Base-by-base conservation (phyloP, 92 coral and sea anemone species). In the Porites cylindrica region DNA sequence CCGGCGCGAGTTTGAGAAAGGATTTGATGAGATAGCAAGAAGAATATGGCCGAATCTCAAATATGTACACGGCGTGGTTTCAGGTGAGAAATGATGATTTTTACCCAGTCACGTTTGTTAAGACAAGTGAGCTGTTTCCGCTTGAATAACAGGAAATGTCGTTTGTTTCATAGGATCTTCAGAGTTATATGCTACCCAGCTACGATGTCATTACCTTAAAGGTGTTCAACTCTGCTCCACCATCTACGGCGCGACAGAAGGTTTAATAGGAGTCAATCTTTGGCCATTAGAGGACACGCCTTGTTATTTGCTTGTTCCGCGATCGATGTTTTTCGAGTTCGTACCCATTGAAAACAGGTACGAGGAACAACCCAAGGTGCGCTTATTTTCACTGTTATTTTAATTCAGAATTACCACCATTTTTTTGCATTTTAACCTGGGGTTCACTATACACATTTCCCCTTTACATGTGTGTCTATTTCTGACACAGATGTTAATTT, bases 11-110 rank as follows among this genome's bases (percentile, higher is more conserved):
- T 89, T 89, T 62, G 56, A 86, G 78, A 80, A 84, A 84, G 92
- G 92, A 26, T 89, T 89, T 89, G 89, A 70, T 71, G 78, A 82
- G 66, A 89, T 89, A 19, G 92, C 87, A 10, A 69, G 79, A 43
- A 83, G 92, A 84, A 89, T 89, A n/a, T 89, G 92, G 92, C 92
- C 92, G n/a, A 51, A 83, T 76, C 68, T 89, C 19, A 84, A 82
- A 23, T 80, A 83, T 26, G 87, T 89, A 8, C 85, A 83, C 50
- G 87, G 88, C 18, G 92, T 89, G 10, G 61, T 85, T 14, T 68
- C 92, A 0, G 92, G 92, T 84, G 70, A 89, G 89, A n/a, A 23
- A 16, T 21, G 8, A 6, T 50, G 21, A 20, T 32, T 23, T 11
- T 5, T 61, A 73, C 14, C 7, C 6, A 10, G 1, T 26, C 47